Evolutionary conservation across 2,113 vertebrate genomes (phyloP), one percentile per base, ranked within the genome.

Genomic region (Solenodon paradoxus): DNA sequence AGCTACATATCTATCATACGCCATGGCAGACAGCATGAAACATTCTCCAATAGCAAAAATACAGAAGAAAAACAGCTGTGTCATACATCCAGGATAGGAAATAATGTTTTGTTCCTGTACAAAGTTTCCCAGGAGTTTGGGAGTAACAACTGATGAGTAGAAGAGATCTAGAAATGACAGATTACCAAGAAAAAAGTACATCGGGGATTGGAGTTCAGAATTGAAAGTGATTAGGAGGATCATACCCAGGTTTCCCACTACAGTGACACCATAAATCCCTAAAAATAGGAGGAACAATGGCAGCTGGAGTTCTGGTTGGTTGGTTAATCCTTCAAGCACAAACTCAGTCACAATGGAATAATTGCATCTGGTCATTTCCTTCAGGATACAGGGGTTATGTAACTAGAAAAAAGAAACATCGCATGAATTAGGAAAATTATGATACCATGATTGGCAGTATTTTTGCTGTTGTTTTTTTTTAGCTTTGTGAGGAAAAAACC

Each of bases 81-180:
- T 35, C 42, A 90, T 61, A 28, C 89, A 97, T 4, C 61, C 89
- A 78, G 51, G 20, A 19, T 78, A 92, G 2, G 92, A 97, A 74
- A 96, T 95, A 13, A 38, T 24, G 61, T 90, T 96, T 61, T 85
- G 35, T 3, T 51, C 35, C 24, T 30, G 32, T 40, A 93, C 30
- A 69, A 96, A 89, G 32, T 88, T 94, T 28, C 42, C 49, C 26
- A 97, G 68, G 9, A 97, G 61, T 80, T 90, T 96, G 7, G 95
- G 96, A 13, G 89, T 94, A 57, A 91, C 51, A 28, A 87, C 81
- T 13, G 91, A 93, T n/a, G 95, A 95, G 30, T 94, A 96, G 66
- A 95, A 92, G 9, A 96, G 19, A 74, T 97, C 95, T 88, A 97
- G 13, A 16, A 96, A 71, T 75, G 97, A 92, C 40, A 95, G 74